Base-by-base conservation (phyloP, 2,888 invertebrate genomes). In the Nomada ferruginata region DNA sequence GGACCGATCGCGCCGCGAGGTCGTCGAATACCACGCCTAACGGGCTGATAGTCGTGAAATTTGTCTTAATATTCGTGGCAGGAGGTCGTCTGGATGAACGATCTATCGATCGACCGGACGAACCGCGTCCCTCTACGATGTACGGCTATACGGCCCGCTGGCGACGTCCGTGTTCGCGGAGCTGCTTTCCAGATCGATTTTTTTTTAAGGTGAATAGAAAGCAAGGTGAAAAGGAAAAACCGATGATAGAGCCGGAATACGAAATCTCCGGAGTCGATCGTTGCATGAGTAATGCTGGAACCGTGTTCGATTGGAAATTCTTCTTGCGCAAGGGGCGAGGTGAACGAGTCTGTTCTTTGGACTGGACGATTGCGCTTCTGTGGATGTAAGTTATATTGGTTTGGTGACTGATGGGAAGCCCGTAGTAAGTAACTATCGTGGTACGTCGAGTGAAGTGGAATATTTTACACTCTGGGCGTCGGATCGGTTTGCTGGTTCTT, bases 61-160 rank as follows among this genome's bases (percentile, higher is more conserved):
- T 75, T 69, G 60, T 81, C 47, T 88, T 85, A 73, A 87, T 87
- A 90, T 90, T 86, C 90, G 83, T 87, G 87, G 87, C 86, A 88
- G 85, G 85, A 88, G 89, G 87, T 89, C 90, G 87, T 82, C 73
- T 47, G 69, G 72, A 52, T 59, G 64, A 52, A 52, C 66, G 74
- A 79, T 78, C 82, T 65, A 70, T 83, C 76, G 80, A 85, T 82
- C 79, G 74, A 57, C 57, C 53, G 36, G 60, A 59, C 66, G n/a
- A 26, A 26, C 57, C 69, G 68, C 73, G 66, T 57, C 80, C 36
- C 7, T 36, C 36, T 7, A 1, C 36, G 36, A 7, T 5, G 0
- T 7, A 7, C 36, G 36, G 36, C 7, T 36, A 7, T 72, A 64
- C 77, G 59, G 65, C 74, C 65, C 66, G 59, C 53, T 69, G 76